phyloP scores from a whole-genome alignment of 2,888 invertebrate genomes.

The Gasteruption jaculator region DNA sequence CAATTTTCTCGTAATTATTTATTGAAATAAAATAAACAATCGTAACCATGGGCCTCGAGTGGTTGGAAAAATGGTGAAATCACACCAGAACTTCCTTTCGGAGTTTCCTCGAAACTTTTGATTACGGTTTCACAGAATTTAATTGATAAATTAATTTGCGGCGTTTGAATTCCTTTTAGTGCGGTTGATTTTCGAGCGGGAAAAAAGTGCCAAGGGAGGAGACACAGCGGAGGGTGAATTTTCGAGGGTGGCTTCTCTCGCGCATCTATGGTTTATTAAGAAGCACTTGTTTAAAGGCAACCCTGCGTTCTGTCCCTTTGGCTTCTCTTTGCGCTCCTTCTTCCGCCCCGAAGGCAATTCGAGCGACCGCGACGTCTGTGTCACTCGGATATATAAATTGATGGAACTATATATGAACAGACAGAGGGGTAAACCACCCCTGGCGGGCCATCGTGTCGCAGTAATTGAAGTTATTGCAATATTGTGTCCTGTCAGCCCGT shows the following conservation, averaged over 20 bases:
- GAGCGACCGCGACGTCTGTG: slow-evolving; percentile 37
- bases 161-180: too few relatives aligned
- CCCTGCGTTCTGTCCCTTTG: too few relatives aligned
- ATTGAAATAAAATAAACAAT: too few relatives aligned
- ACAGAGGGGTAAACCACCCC: slow-evolving; percentile 25
- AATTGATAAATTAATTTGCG: too few relatives aligned
- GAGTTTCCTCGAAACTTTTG: too few relatives aligned
- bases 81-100: too few relatives aligned
- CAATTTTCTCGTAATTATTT: too few relatives aligned
- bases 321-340: too few relatives aligned
- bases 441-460: slow-evolving; percentile 40
- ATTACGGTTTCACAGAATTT: too few relatives aligned
- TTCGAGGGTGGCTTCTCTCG: slow-evolving; percentile 50
- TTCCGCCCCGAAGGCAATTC: slow-evolving; percentile 42
- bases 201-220: neutral
- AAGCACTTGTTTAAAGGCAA: slow-evolving; percentile 51
- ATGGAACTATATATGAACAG: slow-evolving; percentile 24
- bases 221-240: slow-evolving; percentile 38
- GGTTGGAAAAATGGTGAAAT: too few relatives aligned
- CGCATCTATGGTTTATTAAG: slow-evolving; percentile 52
- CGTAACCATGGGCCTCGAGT: too few relatives aligned
- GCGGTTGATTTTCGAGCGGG: too few relatives aligned
- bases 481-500: slow-evolving; percentile 48
- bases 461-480: slow-evolving; percentile 52
- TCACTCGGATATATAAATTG: slow-evolving; percentile 41